phyloP scores from a whole-genome alignment of 1,140 invertebrate genomes.

The Leptonema lineaticorne region DNA sequence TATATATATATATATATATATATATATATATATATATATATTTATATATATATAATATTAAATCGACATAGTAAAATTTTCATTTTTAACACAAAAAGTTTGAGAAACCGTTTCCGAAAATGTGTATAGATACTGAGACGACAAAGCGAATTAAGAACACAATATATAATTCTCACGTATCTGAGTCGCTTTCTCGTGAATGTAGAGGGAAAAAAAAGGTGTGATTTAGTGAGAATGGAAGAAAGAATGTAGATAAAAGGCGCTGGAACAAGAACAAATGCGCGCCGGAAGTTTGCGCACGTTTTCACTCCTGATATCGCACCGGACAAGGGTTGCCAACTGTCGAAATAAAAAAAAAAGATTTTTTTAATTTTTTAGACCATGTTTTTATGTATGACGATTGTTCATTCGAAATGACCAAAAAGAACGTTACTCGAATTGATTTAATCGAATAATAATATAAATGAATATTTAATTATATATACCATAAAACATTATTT shows the following conservation, averaged over 20 bases:
- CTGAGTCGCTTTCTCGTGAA: too few species aligned
- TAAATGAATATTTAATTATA: too few species aligned
- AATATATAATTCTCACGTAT: constrained; percentile 18
- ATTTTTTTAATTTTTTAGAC: neutral
- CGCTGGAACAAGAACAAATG: constrained; percentile 33
- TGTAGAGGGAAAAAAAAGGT: constrained; percentile 1
- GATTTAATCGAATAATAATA: neutral
- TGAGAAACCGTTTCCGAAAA: too few species aligned
- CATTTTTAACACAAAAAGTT: too few species aligned
- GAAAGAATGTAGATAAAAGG: constrained; percentile 32
- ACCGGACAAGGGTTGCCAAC: constrained; percentile 10
- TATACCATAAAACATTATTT: too few species aligned
- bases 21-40: too few species aligned
- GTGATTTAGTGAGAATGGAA: constrained; percentile 28
- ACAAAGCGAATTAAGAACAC: constrained; percentile 14
- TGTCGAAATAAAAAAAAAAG: neutral
- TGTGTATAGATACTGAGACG: too few species aligned
- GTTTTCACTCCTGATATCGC: constrained; percentile 25
- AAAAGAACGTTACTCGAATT: neutral
- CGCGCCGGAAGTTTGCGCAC: constrained; percentile 33
- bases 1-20: too few species aligned
- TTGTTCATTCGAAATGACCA: neutral
- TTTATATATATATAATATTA: too few species aligned
- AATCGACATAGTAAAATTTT: too few species aligned
- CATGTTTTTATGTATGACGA: neutral